Percentiles rank a stretch among this genome's conserved stretches.
phyloP scores from a whole-genome alignment of 1,140 invertebrate species.

The Coptotermes formosanus region DNA sequence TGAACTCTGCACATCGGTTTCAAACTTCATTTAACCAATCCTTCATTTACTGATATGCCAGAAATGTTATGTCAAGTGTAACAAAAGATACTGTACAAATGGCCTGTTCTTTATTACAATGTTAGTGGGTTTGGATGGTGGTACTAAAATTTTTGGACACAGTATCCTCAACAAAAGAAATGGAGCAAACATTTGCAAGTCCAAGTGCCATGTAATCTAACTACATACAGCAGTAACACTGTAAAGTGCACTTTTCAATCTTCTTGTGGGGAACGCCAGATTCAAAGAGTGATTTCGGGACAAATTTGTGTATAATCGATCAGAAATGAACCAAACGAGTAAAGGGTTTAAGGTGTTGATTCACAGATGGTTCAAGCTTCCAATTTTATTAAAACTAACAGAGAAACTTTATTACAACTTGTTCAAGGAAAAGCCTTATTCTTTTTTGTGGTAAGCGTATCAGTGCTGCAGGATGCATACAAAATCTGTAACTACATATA shows the following conservation, averaged over 20 bases:
- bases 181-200: not conserved
- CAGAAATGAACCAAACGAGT: not conserved
- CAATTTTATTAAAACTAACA: slow-evolving; percentile 11
- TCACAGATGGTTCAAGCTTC: not conserved
- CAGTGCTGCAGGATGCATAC: slow-evolving; percentile 31
- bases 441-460: slow-evolving; percentile 29
- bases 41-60: slow-evolving; percentile 6
- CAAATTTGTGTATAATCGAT: not conserved
- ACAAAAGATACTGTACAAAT: not conserved
- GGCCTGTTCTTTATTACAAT: not conserved
- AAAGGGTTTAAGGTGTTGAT: not conserved
- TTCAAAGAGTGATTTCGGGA: not conserved
- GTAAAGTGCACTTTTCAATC: slow-evolving; percentile 8
- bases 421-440: not conserved
- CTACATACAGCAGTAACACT: not conserved
- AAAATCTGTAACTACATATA: slow-evolving; percentile 23
- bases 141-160: not conserved
- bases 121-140: not conserved
- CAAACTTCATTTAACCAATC: not conserved
- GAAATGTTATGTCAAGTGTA: not conserved
- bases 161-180: not conserved
- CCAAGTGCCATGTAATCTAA: not conserved
- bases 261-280: not conserved
- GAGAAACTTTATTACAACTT: slow-evolving; percentile 3
- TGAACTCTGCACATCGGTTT: slow-evolving; percentile 3